Base-by-base conservation (phyloP, 2,797 vertebrate species). In the Eulemur rubriventer region DNA sequence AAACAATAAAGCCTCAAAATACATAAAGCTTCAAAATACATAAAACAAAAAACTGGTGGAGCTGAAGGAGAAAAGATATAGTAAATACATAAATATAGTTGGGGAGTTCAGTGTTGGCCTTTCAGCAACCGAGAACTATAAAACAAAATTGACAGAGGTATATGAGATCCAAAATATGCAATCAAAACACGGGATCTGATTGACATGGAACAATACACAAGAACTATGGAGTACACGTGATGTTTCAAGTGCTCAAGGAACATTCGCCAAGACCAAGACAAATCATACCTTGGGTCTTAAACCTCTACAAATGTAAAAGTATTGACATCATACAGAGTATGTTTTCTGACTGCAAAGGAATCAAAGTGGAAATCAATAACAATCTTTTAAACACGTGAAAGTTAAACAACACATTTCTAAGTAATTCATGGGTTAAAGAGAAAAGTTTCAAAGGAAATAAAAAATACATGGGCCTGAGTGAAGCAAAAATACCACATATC, bases 151-250 rank as follows among this genome's bases (percentile, higher is more conserved):
- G 17, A 0, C 16, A 6, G 26, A 24, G 30, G 4, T 18, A 0
- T 0, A 0, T 61, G 13, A 63, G 41, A 12, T 2, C 55, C 6
- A 28, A 50, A 10, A 11, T 0, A 17, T 4, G 2, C 6, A 8
- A 5, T 3, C 24, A 2, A 6, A 30, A 17, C 20, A 0, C 30
- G 8, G 35, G 2, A 26, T 33, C 52, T 46, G 1, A 14, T 1
- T 6, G n/a, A 2, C 26, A 1, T 1, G 11, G 50, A 30, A 7
- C 30, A 0, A 2, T 4, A 5, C 28, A 2, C 2, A 1, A 1
- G 13, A 46, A 11, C 80, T 17, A 16, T 3, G 28, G 52, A 6
- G 3, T 0, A 10, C 0, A 2, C 4, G 2, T 14, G 0, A 2
- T 10, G 11, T 30, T 24, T 17, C 12, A 14, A 3, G 10, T 0